Evolutionary conservation across 2,888 invertebrate species (phyloP), one percentile per base, ranked within the genome.

Genomic region (Caenorhabditis afra): DNA sequence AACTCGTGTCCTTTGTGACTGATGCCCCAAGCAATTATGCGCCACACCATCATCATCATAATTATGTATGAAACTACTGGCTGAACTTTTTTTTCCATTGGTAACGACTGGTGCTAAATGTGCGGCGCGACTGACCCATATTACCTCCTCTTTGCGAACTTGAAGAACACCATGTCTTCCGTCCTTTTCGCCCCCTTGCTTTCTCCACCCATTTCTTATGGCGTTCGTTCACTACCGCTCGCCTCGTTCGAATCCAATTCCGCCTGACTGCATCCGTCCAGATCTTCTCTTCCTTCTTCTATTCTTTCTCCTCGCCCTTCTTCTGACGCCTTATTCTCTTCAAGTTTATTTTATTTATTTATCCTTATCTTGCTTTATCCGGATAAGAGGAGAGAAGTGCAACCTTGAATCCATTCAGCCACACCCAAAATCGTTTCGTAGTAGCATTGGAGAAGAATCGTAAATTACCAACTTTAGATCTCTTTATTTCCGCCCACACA

Each of bases 61-160:
- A 73, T 73, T 73, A 73, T 73, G 73, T 73, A 73, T 73, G 73
- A 73, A 73, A 73, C 73, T 64, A 45, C 64, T 57, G 55, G 22
- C 71, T 53, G 71, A 20, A 57, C 57, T 64, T 73, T 65, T 73
- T 71, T 62, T 10, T 37, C 59, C 52, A 55, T 41, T 49, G 3
- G n/a, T n/a, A n/a, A n/a, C n/a, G 20, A 23, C 44, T 20, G 47
- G 45, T 45, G 53, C 23, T 39, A 29, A 50, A 37, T 49, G 58
- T 37, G 58, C 37, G 22, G 50, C 11, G 22, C 11, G 22, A 53
- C 73, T 73, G 73, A 73, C 73, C 73, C 73, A 73, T 65, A 64
- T 73, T 62, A 55, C 29, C 29, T 62, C 49, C 50, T 41, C 12
- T 23, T 37, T 47, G 10, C 10, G 45, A 53, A 53, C 53, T 53